A percentile compares a stretch with the other conserved stretches of the same genome.
Conservation (phyloP, 2,113 vertebrate species). For the Nettapus auritus region DNA sequence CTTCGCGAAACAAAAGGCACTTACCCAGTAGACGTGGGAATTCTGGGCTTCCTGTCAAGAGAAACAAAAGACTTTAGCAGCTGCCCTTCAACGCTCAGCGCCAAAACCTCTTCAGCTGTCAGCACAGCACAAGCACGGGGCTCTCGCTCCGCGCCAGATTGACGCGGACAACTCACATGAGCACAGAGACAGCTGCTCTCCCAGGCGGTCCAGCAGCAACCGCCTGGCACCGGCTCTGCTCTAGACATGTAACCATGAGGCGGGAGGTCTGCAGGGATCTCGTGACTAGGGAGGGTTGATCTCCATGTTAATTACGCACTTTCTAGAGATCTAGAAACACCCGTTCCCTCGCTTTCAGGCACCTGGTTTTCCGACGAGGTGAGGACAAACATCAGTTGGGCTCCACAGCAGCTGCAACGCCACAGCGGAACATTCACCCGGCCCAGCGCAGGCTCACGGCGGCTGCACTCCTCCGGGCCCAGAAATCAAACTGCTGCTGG, state of each 20-base stretch:
- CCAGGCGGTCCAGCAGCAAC: background rate
- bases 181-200: background rate
- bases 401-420: background rate
- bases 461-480: background rate
- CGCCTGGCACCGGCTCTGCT: constrained; percentile 4
- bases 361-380: background rate
- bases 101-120: constrained; percentile 56
- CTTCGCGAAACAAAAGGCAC: constrained; percentile 57
- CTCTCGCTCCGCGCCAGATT: background rate
- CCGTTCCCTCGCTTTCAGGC: background rate
- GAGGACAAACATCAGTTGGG: background rate
- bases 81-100: background rate
- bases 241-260: background rate
- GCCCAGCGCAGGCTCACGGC: background rate
- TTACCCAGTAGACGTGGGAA: constrained; percentile 98
- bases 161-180: background rate
- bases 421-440: background rate
- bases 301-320: background rate
- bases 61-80: constrained; percentile 64
- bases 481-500: background rate
- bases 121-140: background rate
- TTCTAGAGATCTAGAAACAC: background rate
- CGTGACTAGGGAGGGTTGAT: background rate
- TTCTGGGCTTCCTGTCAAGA: constrained; percentile 93
- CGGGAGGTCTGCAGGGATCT: background rate